Evolutionary conservation across 2,888 invertebrate species (phyloP), one percentile per base, ranked within the genome.

Genomic region (Caenorhabditis becei): DNA sequence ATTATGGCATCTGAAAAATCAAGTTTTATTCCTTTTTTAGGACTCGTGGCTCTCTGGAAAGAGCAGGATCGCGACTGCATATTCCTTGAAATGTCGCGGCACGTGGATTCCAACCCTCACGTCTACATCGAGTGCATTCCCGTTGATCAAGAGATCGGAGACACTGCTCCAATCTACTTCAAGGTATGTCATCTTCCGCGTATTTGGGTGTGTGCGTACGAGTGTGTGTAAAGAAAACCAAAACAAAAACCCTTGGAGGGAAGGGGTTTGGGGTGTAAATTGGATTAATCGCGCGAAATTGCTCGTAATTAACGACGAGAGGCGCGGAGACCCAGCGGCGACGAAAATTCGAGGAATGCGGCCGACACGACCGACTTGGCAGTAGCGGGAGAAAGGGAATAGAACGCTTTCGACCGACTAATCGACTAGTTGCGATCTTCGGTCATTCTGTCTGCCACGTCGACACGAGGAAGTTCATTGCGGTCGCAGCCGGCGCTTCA

Each of bases 101-200:
- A 94, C 89, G 92, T 96, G 26, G 93, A 94, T 80, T 93, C 93
- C 87, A 85, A 86, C 63, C 82, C 81, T 0, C 98, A 99, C 91
- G 94, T 97, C 94, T 93, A 93, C 49, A 93, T 97, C 62, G 95
- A 97, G 89, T 97, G 97, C 93, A 93, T 98, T 11, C 97, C 98
- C 0, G 88, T 97, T 79, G 94, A 95, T 3, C 93, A 94, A 88
- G 95, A 96, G 92, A 93, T 94, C 20, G 96, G 96, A 0, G 96
- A 96, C 88, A 93, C 95, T 92, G 96, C 96, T 3, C 96, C 97
- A 0, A 96, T 98, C 89, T 98, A 97, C 92, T 98, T 98, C 92
- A 97, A 97, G 92, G 94, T 93, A 28, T 16, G 47, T 28, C 7
- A 11, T 20, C 2, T 24, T 32, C 28, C 16, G 23, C 26, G 16